Conservation (phyloP, 2,113 vertebrate genomes). For the Lasiurus cinereus region DNA sequence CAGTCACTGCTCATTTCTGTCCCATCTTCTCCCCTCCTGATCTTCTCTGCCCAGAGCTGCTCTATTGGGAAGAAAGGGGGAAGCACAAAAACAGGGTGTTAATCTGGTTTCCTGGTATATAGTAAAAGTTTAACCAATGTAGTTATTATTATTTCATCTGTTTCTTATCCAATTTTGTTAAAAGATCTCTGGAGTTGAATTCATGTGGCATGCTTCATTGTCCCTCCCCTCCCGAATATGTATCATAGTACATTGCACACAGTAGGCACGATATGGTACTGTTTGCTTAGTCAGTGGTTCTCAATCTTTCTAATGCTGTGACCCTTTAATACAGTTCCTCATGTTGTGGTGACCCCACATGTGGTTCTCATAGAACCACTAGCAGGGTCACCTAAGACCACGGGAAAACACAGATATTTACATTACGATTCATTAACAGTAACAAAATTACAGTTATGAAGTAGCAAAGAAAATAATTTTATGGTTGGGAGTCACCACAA, state of each 20-base stretch:
- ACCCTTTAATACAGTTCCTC: too few species aligned
- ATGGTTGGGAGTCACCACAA: too few species aligned
- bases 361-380: too few species aligned
- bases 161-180: not conserved
- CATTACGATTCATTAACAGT: too few species aligned
- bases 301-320: too few species aligned
- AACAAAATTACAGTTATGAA: too few species aligned
- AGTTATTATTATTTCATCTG: not conserved
- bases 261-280: accelerated
- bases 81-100: not conserved
- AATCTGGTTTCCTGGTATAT: not conserved
- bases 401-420: too few species aligned
- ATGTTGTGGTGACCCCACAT: too few species aligned
- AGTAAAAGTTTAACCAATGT: not conserved
- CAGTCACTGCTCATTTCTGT: too few species aligned
- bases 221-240: too few species aligned
- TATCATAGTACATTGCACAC: accelerated
- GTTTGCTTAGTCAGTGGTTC: not conserved
- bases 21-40: not conserved
- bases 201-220: accelerated
- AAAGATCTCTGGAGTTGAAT: not conserved
- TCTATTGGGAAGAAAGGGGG: not conserved
- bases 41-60: not conserved
- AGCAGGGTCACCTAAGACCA: too few species aligned
- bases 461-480: too few species aligned